A percentile compares a stretch with the other conserved stretches of the same genome.
Evolutionary conservation across 2,888 invertebrate species (phyloP).

Genomic region (Epiperipatus broadwayi): DNA sequence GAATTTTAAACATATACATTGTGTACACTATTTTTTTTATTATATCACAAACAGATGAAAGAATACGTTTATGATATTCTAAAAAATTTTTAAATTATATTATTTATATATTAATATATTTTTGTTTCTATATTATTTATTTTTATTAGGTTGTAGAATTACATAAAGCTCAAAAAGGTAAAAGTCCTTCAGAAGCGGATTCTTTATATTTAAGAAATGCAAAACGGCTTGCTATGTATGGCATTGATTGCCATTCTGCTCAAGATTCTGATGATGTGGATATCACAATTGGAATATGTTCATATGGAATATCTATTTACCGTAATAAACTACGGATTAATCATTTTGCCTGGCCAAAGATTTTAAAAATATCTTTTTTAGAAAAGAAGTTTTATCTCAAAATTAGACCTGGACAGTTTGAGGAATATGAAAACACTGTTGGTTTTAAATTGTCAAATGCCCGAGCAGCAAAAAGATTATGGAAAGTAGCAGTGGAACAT

Average conservation of each 20-base stretch:
- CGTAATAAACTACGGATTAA: conserved; percentile 30
- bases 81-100: too few relatives aligned
- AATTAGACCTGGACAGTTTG: conserved; percentile 30
- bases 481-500: too few relatives aligned
- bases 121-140: too few relatives aligned
- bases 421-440: conserved; percentile 26
- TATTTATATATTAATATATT: too few relatives aligned
- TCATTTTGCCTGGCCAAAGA: conserved; percentile 34
- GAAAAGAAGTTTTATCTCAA: conserved; percentile 31
- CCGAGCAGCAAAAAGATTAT: too few relatives aligned
- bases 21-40: too few relatives aligned
- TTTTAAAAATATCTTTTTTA: conserved; percentile 33
- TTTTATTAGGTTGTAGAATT: conserved; percentile 31
- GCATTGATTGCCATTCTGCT: conserved; percentile 33
- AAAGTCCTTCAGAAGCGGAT: conserved; percentile 32
- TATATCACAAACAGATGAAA: too few relatives aligned
- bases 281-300: conserved; percentile 31
- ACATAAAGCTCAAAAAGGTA: conserved; percentile 30
- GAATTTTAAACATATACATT: too few relatives aligned
- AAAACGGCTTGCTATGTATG: conserved; percentile 34
- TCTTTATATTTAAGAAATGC: conserved; percentile 32
- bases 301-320: conserved; percentile 32
- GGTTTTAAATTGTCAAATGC: conserved; percentile 28
- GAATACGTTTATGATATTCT: too few relatives aligned
- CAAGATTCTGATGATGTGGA: conserved; percentile 30